Conservation (phyloP, 2,113 vertebrate species). For the Myanophis thanlyinensis region DNA sequence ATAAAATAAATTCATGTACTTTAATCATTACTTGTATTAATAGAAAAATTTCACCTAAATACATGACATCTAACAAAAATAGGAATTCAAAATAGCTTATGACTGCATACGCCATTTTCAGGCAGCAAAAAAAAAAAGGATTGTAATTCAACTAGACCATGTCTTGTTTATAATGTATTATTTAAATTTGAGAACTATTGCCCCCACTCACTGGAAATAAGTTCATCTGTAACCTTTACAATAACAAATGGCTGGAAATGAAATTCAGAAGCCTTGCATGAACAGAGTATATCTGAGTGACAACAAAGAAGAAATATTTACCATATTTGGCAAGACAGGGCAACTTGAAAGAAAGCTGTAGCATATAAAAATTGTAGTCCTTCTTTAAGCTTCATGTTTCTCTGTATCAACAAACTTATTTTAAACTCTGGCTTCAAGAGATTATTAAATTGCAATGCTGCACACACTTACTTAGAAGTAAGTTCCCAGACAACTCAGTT, state of each 20-base stretch:
- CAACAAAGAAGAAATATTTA: slow-evolving; percentile 8
- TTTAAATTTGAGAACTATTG: background rate
- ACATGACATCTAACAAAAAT: background rate
- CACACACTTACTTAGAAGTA: background rate
- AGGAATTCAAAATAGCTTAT: background rate
- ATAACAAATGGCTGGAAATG: slow-evolving; percentile 8
- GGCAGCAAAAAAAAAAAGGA: background rate
- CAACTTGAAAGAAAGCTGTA: slow-evolving; percentile 6
- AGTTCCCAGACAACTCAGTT: background rate
- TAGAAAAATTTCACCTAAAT: background rate
- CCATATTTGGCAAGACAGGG: slow-evolving; percentile 24
- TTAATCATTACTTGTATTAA: background rate
- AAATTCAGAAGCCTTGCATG: slow-evolving; percentile 1
- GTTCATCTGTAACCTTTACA: background rate
- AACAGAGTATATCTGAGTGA: background rate
- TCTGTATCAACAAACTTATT: background rate
- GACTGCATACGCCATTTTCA: background rate
- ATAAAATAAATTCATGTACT: background rate
- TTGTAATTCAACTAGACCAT: background rate
- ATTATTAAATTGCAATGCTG: background rate
- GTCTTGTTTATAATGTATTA: background rate
- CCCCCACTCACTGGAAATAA: background rate
- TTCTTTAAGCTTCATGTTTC: background rate
- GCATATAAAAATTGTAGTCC: background rate
- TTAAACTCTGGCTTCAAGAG: background rate